Evolutionary conservation across 2,113 vertebrate species (phyloP), one percentile per base, ranked within the genome.

Genomic region (Stegostoma tigrinum): DNA sequence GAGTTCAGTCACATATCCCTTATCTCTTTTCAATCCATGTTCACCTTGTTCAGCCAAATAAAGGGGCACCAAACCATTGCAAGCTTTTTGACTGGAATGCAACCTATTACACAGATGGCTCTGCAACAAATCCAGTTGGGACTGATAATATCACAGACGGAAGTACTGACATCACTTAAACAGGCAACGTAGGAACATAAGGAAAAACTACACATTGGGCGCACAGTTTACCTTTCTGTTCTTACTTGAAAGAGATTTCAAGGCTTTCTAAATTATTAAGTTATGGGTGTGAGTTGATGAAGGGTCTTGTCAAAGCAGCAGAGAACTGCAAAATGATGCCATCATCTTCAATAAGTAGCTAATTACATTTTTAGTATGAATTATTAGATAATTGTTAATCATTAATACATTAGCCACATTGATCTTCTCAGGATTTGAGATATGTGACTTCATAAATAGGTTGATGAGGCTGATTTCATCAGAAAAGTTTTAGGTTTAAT

Each of bases 401-500:
- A 91, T 91, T 93, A 66, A 66, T 93, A 93, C 23, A 23, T 93
- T 66, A 93, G n/a, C 66, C n/a, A 5, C 21, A 93, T 66, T 67
- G 89, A 93, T 66, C 38, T 23, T 66, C 61, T 66, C 64, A 23
- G 15, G 3, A 5, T 45, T 66, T 38, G 61, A 38, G 61, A 21
- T 67, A n/a, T 23, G 34, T 67, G 89, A n/a, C 61, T 23, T 1
- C 89, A 93, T 90, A 93, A 93, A 93, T 38, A 91, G 15, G 27
- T 61, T 90, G 61, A 91, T 7, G 14, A 52, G 52, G 64, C 19
- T 66, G 34, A 93, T 66, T 23, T 93, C 34, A 67, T 93, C 61
- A 93, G 80, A 83, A 87, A 48, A n/a, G 61, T 66, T 93, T 34
- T 34, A 66, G 89, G 38, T 93, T 93, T 93, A 93, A n/a, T 93